A percentile compares a stretch with the other conserved stretches of the same genome.
These are phyloP conservation scores for Antechinus stuartii DNA, from an alignment of 2,113 vertebrate species.

Conservation along the genomic window DNA sequence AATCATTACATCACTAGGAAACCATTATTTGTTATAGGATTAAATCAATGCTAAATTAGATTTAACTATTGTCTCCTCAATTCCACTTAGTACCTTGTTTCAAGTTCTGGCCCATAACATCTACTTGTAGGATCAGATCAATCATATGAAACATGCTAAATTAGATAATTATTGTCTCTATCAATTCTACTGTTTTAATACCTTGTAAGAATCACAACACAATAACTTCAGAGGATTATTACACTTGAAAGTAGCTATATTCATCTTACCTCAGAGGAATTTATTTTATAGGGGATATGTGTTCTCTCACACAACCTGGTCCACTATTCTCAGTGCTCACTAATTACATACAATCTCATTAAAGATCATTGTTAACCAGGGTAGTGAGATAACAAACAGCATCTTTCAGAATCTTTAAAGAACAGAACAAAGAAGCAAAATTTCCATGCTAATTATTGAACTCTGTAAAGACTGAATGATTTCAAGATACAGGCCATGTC, in stretches of 20 bases:
- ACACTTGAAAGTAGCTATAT: neutral
- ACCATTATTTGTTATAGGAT: no score
- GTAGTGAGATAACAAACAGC: neutral
- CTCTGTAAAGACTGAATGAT: neutral
- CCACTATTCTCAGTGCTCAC: neutral
- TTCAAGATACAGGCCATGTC: neutral
- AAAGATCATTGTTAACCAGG: neutral
- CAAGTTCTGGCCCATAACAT: no score
- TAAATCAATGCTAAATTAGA: no score
- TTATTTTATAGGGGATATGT: neutral
- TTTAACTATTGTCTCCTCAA: no score
- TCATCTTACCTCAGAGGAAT: neutral
- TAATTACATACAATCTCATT: neutral
- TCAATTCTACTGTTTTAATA: no score
- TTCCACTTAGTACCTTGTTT: no score
- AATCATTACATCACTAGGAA: no score
- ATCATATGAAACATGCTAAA: no score
- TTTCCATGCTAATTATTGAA: neutral
- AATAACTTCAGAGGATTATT: neutral
- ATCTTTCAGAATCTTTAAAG: neutral
- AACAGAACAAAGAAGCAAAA: neutral
- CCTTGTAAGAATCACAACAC: no score
- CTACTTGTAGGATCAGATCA: no score
- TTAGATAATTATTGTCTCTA: no score
- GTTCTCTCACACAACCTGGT: neutral